These are phyloP conservation scores for Sarcophaga subvicina DNA, from an alignment of 2,888 invertebrate species.

Conservation along the genomic window DNA sequence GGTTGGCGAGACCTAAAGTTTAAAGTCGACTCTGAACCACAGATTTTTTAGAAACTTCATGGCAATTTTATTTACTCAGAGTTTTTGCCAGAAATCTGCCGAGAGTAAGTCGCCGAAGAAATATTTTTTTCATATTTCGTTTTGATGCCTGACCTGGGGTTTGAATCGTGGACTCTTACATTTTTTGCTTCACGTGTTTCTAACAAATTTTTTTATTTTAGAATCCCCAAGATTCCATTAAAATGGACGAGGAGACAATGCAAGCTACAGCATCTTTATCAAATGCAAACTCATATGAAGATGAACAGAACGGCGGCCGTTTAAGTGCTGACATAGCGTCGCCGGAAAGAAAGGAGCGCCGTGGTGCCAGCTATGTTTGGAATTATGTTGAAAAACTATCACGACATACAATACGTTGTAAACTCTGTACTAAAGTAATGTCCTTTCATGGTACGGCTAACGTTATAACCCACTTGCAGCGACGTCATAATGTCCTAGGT, in stretches of 20 bases:
- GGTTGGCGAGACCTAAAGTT: too few relatives aligned
- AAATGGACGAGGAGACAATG: conserved; percentile 67
- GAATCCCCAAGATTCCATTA: conserved; percentile 16
- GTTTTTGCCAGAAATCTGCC: too few relatives aligned
- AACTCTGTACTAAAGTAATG: conserved; percentile 74
- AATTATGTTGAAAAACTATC: conserved; percentile 75
- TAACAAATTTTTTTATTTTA: neutral
- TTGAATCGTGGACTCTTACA: too few relatives aligned
- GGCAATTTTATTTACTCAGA: too few relatives aligned
- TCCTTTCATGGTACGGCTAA: conserved; percentile 77
- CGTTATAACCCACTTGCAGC: conserved; percentile 76
- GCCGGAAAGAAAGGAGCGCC: conserved; percentile 71
- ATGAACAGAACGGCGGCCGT: conserved; percentile 54
- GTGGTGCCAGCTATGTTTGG: conserved; percentile 76
- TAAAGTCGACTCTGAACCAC: too few relatives aligned
- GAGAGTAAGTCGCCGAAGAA: too few relatives aligned
- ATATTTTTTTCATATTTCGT: too few relatives aligned
- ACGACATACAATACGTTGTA: conserved; percentile 73
- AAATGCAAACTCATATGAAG: conserved; percentile 47
- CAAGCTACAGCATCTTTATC: conserved; percentile 66
- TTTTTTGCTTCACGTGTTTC: neutral
- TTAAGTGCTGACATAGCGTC: conserved; percentile 57
- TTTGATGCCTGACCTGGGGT: too few relatives aligned
- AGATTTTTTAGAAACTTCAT: too few relatives aligned
- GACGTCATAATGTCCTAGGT: conserved; percentile 74